Conservation (phyloP, 2,888 invertebrate species). For the Lordiphosa andalusiaca region DNA sequence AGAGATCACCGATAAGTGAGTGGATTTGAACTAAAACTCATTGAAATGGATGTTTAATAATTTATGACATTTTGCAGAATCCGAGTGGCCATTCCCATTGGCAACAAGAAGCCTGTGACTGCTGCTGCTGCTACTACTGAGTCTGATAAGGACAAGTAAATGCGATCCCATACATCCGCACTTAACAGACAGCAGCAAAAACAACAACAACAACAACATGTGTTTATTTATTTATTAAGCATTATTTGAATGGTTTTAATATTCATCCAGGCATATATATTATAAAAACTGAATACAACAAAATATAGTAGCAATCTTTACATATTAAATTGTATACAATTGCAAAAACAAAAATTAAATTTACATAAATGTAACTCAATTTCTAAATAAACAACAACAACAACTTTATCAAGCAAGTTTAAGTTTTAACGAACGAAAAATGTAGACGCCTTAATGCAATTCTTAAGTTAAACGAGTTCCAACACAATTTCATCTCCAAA, state of each 20-base stretch:
- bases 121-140: conserved; percentile 77
- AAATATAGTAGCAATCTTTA: conserved; percentile 37
- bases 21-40: conserved; percentile 8
- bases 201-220: conserved; percentile 38
- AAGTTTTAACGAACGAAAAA: conserved; percentile 73
- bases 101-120: conserved; percentile 88
- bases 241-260: conserved; percentile 70
- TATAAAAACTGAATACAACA: conserved; percentile 38
- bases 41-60: neutral
- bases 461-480: conserved; percentile 51
- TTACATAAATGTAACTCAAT: conserved; percentile 48
- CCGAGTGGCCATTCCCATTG: conserved; percentile 92
- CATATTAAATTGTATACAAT: conserved; percentile 54
- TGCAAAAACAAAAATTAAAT: conserved; percentile 33
- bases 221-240: conserved; percentile 74
- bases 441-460: conserved; percentile 69
- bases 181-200: conserved; percentile 35
- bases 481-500: conserved; percentile 29
- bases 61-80: conserved; percentile 83
- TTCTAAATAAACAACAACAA: conserved; percentile 36
- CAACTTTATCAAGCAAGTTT: conserved; percentile 38
- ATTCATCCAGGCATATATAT: conserved; percentile 69
- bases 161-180: conserved; percentile 23
- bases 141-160: conserved; percentile 91
- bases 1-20: conserved; percentile 94